Conservation (phyloP, 2,113 vertebrate genomes). For the Calidris pygmaea region DNA sequence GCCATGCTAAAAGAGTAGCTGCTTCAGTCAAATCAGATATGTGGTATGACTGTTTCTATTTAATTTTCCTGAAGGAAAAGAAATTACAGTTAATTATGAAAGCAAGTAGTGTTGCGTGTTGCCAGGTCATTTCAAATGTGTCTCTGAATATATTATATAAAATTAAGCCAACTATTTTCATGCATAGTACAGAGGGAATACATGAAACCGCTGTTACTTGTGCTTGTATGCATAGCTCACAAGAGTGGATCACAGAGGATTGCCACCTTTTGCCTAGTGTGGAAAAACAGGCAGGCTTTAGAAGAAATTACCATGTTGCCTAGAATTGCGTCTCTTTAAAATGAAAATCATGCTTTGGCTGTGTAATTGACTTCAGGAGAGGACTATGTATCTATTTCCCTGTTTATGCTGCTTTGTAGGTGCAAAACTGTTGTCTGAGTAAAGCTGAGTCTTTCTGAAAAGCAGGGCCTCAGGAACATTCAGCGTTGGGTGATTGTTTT, state of each 20-base stretch:
- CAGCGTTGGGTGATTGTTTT: neutral
- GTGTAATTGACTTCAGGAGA: neutral
- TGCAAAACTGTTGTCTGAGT: neutral
- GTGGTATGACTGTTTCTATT: neutral
- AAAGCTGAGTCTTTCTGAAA: neutral
- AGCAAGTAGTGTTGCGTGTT: neutral
- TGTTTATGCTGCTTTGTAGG: neutral
- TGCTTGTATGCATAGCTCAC: neutral
- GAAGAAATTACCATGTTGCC: neutral
- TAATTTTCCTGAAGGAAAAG: neutral
- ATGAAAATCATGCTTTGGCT: neutral
- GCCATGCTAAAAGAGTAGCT: neutral
- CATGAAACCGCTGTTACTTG: neutral
- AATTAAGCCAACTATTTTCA: neutral
- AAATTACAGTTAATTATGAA: neutral
- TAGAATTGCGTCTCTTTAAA: neutral
- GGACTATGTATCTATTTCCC: neutral
- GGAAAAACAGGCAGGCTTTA: neutral
- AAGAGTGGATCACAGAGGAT: neutral
- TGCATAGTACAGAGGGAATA: neutral
- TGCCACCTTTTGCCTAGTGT: neutral
- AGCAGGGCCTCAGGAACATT: neutral
- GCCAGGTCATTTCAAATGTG: neutral
- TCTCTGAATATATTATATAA: neutral
- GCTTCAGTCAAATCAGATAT: neutral